Evolutionary conservation across 1,140 invertebrate genomes (phyloP).

Genomic region (Leptopilina clavipes): DNA sequence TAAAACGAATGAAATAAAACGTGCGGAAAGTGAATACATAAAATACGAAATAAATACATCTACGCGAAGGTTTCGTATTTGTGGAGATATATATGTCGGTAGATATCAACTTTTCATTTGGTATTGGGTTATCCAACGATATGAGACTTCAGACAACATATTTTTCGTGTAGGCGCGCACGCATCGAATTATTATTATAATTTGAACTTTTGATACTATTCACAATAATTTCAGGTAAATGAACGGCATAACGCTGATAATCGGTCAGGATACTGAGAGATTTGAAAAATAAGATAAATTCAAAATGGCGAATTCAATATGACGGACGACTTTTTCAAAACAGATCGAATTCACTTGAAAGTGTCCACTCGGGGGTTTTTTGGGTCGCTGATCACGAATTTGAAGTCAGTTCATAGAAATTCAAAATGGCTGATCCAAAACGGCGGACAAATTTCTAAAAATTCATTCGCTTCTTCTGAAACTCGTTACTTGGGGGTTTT

Average conservation of each 20-base stretch:
- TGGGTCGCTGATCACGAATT: too few species aligned
- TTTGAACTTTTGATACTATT: not conserved
- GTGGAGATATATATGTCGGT: not conserved
- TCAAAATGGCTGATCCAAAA: too few species aligned
- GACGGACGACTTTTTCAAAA: too few species aligned
- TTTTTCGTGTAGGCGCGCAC: conserved; percentile 2
- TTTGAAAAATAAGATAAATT: not conserved
- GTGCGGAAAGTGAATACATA: conserved; percentile 60
- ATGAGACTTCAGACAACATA: not conserved
- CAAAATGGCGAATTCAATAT: not conserved
- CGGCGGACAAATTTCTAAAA: too few species aligned
- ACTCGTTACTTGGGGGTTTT: too few species aligned
- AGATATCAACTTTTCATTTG: conserved; percentile 19
- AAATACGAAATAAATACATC: conserved; percentile 59
- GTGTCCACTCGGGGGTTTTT: not conserved
- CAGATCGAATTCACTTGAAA: too few species aligned
- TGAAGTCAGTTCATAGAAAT: too few species aligned
- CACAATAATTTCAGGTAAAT: conserved; percentile 1
- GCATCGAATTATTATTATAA: conserved; percentile 29
- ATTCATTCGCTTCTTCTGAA: too few species aligned
- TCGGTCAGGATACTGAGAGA: not conserved
- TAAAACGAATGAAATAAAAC: conserved; percentile 58
- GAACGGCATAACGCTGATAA: not conserved
- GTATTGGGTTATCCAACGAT: not conserved
- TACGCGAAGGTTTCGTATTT: conserved; percentile 6